Base-by-base conservation (phyloP, 2,797 vertebrate species). In the Periophthalmus magnuspinnatus region DNA sequence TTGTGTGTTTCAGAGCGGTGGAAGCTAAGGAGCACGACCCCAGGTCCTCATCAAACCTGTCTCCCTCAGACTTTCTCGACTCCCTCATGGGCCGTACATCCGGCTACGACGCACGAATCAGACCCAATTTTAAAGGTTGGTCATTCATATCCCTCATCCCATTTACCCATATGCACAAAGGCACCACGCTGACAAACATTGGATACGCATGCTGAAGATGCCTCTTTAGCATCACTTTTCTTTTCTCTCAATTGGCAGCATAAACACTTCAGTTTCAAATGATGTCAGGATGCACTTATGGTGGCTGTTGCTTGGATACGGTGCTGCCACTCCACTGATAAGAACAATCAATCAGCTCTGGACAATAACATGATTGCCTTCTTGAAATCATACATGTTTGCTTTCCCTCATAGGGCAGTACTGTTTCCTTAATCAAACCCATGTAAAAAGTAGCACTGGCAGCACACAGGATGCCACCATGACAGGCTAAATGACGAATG, bases 41-140 rank as follows among this genome's bases (percentile, higher is more conserved):
- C 91, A 96, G 95, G 91, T 94, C 95, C 82, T 95, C 95, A 69
- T 93, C 96, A 89, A 94, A 94, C 83, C 92, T 98, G 92, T 99
- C 97, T 89, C 97, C 97, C 71, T 99, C 97, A 75, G 97, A 99
- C 94, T 99, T 99, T 93, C 95, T 99, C 93, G 97, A 99, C 89
- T 98, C 98, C 85, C 93, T 99, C 84, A 99, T 99, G 97, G 97
- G 97, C 85, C 95, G 94, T 84, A 99, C 97, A 71, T 99, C 97
- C 1, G 97, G 97, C 64, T 99, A 99, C 78, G 97, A 99, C 84
- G 97, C 97, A 80, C 94, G 97, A 91, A 99, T 99, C 88, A 94
- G 97, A 89, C 97, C 97, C 34, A 98, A 97, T 95, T 99, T 99
- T 89, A 99, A 99, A 98, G 97, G 97, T 97, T 95, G 89, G 94